These are phyloP conservation scores for Tetragnatha versicolor DNA, from an alignment of 1,140 invertebrate species.

Conservation along the genomic window DNA sequence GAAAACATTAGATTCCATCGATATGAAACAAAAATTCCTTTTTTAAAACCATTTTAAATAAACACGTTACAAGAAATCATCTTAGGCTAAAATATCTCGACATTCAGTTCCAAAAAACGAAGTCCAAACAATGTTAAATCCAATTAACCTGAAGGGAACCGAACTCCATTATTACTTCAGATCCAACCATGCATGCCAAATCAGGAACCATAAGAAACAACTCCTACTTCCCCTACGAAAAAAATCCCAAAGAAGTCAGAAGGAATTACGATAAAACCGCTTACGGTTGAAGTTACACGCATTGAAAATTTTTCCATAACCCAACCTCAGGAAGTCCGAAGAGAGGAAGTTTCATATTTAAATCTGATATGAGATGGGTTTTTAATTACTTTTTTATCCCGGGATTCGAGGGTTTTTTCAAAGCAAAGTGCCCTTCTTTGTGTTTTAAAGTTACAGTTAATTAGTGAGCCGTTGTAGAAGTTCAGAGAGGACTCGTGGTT, in stretches of 20 bases:
- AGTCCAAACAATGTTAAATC: slow-evolving; percentile 6
- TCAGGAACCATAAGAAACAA: neutral
- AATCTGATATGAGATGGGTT: neutral
- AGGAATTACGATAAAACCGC: too few relatives aligned
- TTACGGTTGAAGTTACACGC: neutral
- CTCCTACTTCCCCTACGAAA: neutral
- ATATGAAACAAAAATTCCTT: too few relatives aligned
- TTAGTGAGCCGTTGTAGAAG: neutral
- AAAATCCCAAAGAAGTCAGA: neutral
- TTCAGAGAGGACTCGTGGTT: too few relatives aligned
- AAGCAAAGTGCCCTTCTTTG: too few relatives aligned
- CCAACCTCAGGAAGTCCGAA: neutral
- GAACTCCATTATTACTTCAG: neutral
- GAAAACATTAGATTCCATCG: too few relatives aligned
- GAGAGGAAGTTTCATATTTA: neutral
- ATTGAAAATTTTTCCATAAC: neutral
- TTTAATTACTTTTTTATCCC: slow-evolving; percentile 22
- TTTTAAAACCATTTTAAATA: too few relatives aligned
- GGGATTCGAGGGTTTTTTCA: too few relatives aligned
- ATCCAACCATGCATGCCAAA: neutral
- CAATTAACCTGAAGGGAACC: neutral
- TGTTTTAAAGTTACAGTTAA: slow-evolving; percentile 16
- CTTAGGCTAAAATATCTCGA: neutral
- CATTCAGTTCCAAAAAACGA: neutral
- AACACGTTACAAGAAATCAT: neutral